Evolutionary conservation across 2,797 vertebrate genomes (phyloP), one percentile per base, ranked within the genome.

Genomic region (Arremon brunneinucha): DNA sequence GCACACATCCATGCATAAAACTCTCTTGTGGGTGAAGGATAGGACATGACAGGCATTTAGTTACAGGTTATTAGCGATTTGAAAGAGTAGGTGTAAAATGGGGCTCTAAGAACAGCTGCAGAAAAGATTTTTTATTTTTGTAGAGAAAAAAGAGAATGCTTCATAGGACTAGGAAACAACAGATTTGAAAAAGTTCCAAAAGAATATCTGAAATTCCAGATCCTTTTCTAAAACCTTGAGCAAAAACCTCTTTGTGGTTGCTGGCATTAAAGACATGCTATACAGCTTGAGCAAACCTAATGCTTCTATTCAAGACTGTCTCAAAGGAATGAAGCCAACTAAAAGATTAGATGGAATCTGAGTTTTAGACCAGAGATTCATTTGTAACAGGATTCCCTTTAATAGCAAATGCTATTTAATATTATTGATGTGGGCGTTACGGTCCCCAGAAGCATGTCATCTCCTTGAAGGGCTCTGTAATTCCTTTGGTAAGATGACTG

Each of bases 331-430:
- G 46, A 71, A 94, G 67, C 78, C 95, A 96, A 92, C 85, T 93
- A 93, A 97, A 97, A 97, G 92, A 96, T 96, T 96, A 97, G 93
- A 96, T 95, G 76, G 79, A 97, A 97, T 97, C 96, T 97, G 96
- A 96, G 96, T 96, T 97, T 97, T 95, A 97, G 94, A 95, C 68
- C 82, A 96, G 92, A 97, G 97, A 88, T 89, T 85, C 86, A 94
- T 96, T 94, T 30, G 46, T 96, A 96, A 95, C 79, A 96, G 85
- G 84, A 96, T 77, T 93, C 87, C 88, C 89, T 96, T 96, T 94
- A 97, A 97, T 68, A 96, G 87, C 43, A 96, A 89, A 93, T 71
- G 77, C 69, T 93, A 91, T 91, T 95, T 97, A 96, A 95, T 96
- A 96, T 96, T 97, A 97, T 97, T 97, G 95, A 97, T 97, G 87